Evolutionary conservation across 2,888 invertebrate genomes (phyloP), one percentile per base, ranked within the genome.

Genomic region (Malacosoma neustria): DNA sequence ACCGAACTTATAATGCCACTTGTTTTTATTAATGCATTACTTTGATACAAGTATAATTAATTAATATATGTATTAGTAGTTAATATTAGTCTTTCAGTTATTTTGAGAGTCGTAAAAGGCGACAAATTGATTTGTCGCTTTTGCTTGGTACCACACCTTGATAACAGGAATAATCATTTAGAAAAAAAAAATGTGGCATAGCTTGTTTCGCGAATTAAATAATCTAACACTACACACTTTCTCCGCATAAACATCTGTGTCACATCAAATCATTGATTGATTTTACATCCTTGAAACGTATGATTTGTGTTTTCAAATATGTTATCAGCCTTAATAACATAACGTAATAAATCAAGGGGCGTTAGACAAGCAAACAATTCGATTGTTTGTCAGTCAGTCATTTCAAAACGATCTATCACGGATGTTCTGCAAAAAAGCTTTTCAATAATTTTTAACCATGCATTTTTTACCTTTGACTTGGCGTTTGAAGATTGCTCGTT

Each of bases 341-440:
- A 52, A 45, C 42, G 46, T 57, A 60, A 77, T 77, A 72, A 80
- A 81, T 77, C 75, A 77, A 56, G 55, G 48, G 46, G 46, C 49
- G 55, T 57, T 61, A 62, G 64, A 70, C 63, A 67, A 67, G 61
- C 61, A 69, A 70, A 73, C 71, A 75, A 75, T 71, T 49, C 53
- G 57, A 67, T 66, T 72, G 72, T 79, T 73, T 76, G 72, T 69
- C 71, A 68, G 72, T 57, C 47, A 66, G 57, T 69, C 67, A 70
- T 67, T 66, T 64, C 55, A 58, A 51, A 67, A 71, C 67, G 65
- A 75, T 66, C 61, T 63, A 61, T 65, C 60, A 58, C 60, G 57
- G 52, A 37, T 49, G 52, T 43, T 48, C 44, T 48, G 69, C 75
- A 77, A 79, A 80, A 74, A 65, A 41, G 41, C 36, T 35, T 41